A percentile compares a stretch with the other conserved stretches of the same genome.
Conservation (phyloP, 2,113 vertebrate genomes). For the Pteronura brasiliensis region DNA sequence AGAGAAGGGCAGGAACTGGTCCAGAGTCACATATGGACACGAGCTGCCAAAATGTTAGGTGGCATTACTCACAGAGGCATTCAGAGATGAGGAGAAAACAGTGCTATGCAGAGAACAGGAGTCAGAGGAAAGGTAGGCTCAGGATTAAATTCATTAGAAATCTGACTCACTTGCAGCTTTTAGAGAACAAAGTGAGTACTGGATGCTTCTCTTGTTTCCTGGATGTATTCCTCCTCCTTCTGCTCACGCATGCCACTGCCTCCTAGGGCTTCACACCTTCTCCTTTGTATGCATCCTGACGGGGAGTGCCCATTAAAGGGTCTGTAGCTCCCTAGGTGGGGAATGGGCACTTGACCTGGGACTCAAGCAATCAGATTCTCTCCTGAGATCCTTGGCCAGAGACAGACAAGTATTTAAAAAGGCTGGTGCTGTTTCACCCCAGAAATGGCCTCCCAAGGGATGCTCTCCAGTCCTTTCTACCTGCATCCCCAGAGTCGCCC, state of each 20-base stretch:
- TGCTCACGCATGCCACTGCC: accelerated
- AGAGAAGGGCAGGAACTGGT: neutral
- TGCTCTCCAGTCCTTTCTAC: accelerated
- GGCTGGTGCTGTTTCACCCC: neutral
- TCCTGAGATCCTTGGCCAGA: neutral
- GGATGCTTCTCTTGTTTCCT: neutral
- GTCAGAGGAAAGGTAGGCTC: neutral
- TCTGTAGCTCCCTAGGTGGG: neutral
- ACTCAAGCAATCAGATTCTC: neutral
- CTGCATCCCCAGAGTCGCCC: accelerated
- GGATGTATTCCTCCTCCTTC: neutral
- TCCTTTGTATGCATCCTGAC: neutral
- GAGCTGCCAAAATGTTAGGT: neutral
- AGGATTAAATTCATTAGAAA: neutral
- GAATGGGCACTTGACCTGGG: neutral
- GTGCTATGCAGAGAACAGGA: neutral
- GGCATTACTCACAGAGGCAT: neutral
- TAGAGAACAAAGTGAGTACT: neutral
- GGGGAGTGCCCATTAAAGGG: neutral
- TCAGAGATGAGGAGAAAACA: neutral
- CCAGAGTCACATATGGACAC: neutral
- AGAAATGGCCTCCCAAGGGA: neutral
- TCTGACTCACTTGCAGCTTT: neutral
- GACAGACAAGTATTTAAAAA: neutral
- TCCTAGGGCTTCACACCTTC: neutral